Evolutionary conservation across 2,888 invertebrate genomes (phyloP), one percentile per base, ranked within the genome.

Genomic region (Tetragonula carbonaria): DNA sequence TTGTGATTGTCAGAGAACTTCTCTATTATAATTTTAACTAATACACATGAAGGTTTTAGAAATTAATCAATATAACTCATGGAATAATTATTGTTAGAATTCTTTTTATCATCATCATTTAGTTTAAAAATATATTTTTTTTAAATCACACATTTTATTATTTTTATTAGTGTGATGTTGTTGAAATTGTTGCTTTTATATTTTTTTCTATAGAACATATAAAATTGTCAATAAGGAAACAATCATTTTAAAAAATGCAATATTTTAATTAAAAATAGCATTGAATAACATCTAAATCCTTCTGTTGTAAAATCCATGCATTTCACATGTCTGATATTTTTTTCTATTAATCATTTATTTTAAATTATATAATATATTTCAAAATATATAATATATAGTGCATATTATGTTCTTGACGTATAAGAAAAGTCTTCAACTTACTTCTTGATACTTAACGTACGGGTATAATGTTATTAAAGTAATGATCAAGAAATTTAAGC

Each of bases 11-110:
- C n/a, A 38, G 23, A 51, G 14, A 65, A 57, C 59, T 81, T 62
- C 51, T 28, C 23, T 51, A 71, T 67, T 78, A 70, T 63, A 2
- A 67, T 78, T 71, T 16, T n/a, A 18, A 77, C 63, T 45, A 38
- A 55, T 55, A 33, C 11, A 73, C 6, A 55, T 4, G 23, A 77
- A 77, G 55, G 51, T 82, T 73, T 72, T 67, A 68, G 67, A 53
- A 68, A 68, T 72, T 82, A 73, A 77, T 81, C 57, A 67, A 82
- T 71, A 55, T 55, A 63, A 62, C 55, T 82, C 23, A 28, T 51
- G 50, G 14, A 82, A 59, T 73, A 28, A 76, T 28, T 16, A 62
- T 62, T 68, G 21, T 63, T 38, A 33, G 23, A 82, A 62, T 33
- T 62, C 21, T 11, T 45, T 45, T 45, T 45, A 45, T 45, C 33